These are phyloP conservation scores for Colletes latitarsis DNA, from an alignment of 1,140 invertebrate genomes.

Conservation along the genomic window DNA sequence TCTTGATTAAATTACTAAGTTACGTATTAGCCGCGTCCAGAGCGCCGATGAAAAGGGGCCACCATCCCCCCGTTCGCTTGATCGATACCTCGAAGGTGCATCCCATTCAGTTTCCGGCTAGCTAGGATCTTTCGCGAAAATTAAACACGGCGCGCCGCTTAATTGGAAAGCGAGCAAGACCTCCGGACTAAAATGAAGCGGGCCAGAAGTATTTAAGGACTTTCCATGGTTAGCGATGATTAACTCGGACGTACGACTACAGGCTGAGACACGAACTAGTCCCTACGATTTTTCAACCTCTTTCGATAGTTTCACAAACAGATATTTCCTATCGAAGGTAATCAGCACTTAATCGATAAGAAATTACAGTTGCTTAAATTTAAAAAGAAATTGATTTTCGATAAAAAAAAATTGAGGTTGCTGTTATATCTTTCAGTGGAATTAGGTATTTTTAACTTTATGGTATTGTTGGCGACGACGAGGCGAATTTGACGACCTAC, in stretches of 20 bases:
- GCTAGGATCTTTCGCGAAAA: conserved; percentile 49
- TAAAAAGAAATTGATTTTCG: too few relatives aligned
- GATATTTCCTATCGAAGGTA: too few relatives aligned
- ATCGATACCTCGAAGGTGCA: conserved; percentile 52
- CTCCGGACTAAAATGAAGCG: conserved; percentile 22
- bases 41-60: conserved; percentile 26
- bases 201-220: conserved; percentile 46
- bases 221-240: conserved; percentile 44
- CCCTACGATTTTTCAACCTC: too few relatives aligned
- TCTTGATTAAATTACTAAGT: conserved; percentile 75
- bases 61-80: conserved; percentile 18
- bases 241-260: conserved; percentile 34
- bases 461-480: too few relatives aligned
- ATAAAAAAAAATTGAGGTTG: too few relatives aligned
- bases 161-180: conserved; percentile 54
- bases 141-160: conserved; percentile 54
- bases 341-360: too few relatives aligned
- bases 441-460: too few relatives aligned
- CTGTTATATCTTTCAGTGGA: too few relatives aligned
- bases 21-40: conserved; percentile 54
- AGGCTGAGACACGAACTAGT: not conserved
- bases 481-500: too few relatives aligned
- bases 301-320: too few relatives aligned
- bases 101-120: conserved; percentile 20
- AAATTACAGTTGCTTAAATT: too few relatives aligned